phyloP scores from a whole-genome alignment of 2,888 invertebrate species.

The Rambutsinella grinnellia region DNA sequence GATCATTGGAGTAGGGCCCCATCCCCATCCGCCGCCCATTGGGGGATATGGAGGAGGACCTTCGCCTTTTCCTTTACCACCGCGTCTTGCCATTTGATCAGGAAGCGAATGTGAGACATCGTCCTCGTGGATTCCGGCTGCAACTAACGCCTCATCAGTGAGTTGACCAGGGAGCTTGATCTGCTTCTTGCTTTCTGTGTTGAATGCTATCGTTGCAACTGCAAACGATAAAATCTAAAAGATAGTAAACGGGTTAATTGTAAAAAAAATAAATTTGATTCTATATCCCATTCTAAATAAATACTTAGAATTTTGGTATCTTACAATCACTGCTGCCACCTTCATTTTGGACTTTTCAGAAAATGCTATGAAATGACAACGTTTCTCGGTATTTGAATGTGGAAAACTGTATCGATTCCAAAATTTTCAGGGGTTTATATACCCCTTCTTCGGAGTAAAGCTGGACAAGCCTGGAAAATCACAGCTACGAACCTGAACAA shows the following conservation, averaged over 20 bases:
- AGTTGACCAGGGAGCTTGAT: background rate
- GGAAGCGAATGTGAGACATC: background rate
- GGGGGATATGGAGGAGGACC: background rate
- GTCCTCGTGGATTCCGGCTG: background rate
- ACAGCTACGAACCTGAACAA: too few species aligned
- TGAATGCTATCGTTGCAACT: slow-evolving; percentile 4
- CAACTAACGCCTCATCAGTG: background rate
- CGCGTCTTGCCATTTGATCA: slow-evolving; percentile 1
- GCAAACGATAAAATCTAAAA: slow-evolving; percentile 20
- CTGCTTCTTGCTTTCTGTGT: background rate
- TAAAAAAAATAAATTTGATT: background rate
- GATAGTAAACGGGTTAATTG: background rate
- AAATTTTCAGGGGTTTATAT: too few species aligned
- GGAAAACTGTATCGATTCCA: slow-evolving; percentile 2
- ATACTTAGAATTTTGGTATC: background rate
- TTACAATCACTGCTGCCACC: slow-evolving; percentile 21
- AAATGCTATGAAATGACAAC: too few species aligned
- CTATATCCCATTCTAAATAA: background rate
- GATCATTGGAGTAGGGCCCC: slow-evolving; percentile 9
- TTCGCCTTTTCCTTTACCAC: background rate
- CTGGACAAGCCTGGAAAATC: too few species aligned
- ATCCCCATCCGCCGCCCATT: slow-evolving; percentile 1
- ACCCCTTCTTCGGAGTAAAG: too few species aligned
- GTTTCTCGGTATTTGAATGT: background rate
- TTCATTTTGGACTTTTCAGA: slow-evolving; percentile 16